Percentiles rank a stretch among this genome's conserved stretches.
These are phyloP conservation scores for Nansenia antarctica DNA, from an alignment of 2,113 vertebrate genomes.

Conservation along the genomic window DNA sequence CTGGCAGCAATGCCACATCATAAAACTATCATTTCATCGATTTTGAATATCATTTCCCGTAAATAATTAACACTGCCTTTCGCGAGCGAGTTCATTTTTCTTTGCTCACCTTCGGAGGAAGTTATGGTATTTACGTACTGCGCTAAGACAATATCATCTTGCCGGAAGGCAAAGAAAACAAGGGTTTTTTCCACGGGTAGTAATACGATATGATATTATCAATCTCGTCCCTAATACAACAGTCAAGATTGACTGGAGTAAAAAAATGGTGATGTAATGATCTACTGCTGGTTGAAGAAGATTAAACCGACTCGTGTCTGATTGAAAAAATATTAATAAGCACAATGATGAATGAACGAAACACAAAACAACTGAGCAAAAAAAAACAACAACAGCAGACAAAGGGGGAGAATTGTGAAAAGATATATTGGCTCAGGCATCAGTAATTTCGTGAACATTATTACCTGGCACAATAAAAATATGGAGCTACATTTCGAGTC, in stretches of 20 bases:
- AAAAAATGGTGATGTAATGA: neutral
- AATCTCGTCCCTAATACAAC: no score
- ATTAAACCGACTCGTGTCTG: neutral
- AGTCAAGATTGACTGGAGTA: neutral
- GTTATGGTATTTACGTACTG: slow-evolving; percentile 36
- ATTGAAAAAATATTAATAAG: neutral
- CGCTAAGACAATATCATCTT: slow-evolving; percentile 36
- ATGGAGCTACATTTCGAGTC: neutral
- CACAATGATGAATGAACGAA: neutral
- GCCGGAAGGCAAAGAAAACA: neutral
- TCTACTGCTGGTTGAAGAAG: no score
- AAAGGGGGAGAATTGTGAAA: neutral
- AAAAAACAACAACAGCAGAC: neutral
- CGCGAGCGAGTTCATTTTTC: slow-evolving; percentile 62
- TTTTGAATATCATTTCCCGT: slow-evolving; percentile 63
- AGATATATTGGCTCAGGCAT: neutral
- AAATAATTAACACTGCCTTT: slow-evolving; percentile 59
- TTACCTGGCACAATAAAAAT: neutral
- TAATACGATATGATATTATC: neutral
- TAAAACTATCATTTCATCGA: slow-evolving; percentile 71
- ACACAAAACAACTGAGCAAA: neutral
- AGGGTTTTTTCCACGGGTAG: neutral
- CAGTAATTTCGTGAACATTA: neutral
- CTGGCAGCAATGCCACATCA: slow-evolving; percentile 62
- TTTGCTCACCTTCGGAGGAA: slow-evolving; percentile 39